A percentile compares a stretch with the other conserved stretches of the same genome.
These are phyloP conservation scores for Rosalia funebris DNA, from an alignment of 2,888 invertebrate genomes.

Conservation along the genomic window DNA sequence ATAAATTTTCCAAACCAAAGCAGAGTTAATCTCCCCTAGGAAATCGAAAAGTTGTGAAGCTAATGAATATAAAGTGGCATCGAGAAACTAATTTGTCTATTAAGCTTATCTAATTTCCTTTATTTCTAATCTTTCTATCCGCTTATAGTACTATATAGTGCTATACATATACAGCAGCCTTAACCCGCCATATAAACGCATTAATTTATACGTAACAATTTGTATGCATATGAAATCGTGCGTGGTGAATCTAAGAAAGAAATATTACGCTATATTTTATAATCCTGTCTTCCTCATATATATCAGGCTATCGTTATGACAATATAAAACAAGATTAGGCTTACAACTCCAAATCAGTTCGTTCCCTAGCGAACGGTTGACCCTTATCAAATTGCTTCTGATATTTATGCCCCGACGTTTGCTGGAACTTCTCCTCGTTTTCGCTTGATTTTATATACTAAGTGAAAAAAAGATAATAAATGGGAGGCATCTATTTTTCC, in stretches of 20 bases:
- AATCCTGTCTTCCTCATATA: background rate
- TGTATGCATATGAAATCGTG: background rate
- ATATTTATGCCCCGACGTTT: slow-evolving; percentile 18
- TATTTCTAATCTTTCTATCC: background rate
- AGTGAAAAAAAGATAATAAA: slow-evolving; percentile 15
- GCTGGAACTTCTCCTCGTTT: slow-evolving; percentile 2
- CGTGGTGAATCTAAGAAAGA: background rate
- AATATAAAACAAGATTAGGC: slow-evolving; percentile 21
- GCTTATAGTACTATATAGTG: background rate
- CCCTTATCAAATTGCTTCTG: slow-evolving; percentile 16
- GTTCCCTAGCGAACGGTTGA: slow-evolving; percentile 3
- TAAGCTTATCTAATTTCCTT: background rate
- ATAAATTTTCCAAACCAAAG: too few species aligned
- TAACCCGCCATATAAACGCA: background rate
- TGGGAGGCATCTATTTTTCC: too few species aligned
- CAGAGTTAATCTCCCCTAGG: background rate
- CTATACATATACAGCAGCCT: background rate
- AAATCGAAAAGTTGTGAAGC: background rate
- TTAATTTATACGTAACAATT: background rate
- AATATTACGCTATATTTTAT: background rate
- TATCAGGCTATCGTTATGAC: slow-evolving; percentile 12
- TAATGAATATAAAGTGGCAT: slow-evolving; percentile 3
- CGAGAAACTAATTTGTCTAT: background rate
- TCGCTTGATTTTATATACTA: slow-evolving; percentile 2
- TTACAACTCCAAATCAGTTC: slow-evolving; percentile 19